These are phyloP conservation scores for Holothuria scabra DNA, from an alignment of 53 echinoderm and acorn worm genomes.

Conservation along the genomic window DNA sequence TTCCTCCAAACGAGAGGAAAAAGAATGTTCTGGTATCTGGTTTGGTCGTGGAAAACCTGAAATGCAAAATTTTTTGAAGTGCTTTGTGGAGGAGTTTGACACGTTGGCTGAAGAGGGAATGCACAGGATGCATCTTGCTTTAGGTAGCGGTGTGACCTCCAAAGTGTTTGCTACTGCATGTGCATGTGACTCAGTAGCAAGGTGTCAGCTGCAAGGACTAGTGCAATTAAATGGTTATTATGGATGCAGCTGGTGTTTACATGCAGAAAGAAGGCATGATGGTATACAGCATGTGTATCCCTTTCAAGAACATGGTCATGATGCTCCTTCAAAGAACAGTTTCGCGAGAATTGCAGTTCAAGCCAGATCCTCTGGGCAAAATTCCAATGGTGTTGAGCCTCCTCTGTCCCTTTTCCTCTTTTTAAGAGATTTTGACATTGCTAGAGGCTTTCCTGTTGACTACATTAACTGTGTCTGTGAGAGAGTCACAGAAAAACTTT, in stretches of 20 bases:
- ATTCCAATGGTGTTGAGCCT: conserved; percentile 19
- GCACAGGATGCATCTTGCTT: conserved; percentile 24
- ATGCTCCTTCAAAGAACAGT: not conserved
- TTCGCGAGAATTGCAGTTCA: conserved; percentile 1
- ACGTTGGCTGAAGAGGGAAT: conserved; percentile 52
- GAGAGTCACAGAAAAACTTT: conserved; percentile 6
- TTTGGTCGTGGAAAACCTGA: conserved; percentile 62
- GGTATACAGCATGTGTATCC: conserved; percentile 13
- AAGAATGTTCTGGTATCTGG: conserved; percentile 57
- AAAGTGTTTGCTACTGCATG: conserved; percentile 57
- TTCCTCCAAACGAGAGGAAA: conserved; percentile 44
- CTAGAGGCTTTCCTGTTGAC: conserved; percentile 23
- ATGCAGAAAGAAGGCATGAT: conserved; percentile 3
- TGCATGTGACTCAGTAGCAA: conserved; percentile 63
- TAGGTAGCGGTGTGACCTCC: not conserved
- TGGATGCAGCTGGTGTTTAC: conserved; percentile 55
- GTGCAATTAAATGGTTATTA: conserved; percentile 66
- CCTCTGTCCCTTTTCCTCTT: not conserved
- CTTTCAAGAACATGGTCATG: conserved; percentile 5
- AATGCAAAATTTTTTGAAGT: conserved; percentile 60
- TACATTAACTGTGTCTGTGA: conserved; percentile 34
- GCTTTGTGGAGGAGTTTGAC: conserved; percentile 64
- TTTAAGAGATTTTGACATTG: conserved; percentile 5
- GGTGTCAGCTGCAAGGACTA: conserved; percentile 59
- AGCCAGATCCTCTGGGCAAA: conserved; percentile 7